Evolutionary conservation across 1,140 invertebrate genomes (phyloP).

Genomic region (Aleiodes sp.): DNA sequence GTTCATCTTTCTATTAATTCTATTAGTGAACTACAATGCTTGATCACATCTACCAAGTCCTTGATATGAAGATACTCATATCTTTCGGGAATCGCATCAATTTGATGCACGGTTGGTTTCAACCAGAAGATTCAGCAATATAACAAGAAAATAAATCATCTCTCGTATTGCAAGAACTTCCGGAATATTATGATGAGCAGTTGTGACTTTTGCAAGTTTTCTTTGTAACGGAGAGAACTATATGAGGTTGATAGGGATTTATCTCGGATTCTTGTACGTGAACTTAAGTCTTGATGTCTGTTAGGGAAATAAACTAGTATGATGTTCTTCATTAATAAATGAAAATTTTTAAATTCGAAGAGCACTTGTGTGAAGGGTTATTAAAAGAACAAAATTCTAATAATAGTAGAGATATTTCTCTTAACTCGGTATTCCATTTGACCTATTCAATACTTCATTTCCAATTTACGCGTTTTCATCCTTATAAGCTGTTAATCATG

Average conservation of each 20-base stretch:
- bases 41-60: neutral
- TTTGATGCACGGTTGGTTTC: neutral
- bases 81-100: neutral
- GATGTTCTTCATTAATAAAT: neutral
- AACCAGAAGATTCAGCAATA: neutral
- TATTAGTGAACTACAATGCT: neutral
- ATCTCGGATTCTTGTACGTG: neutral
- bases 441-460: too few relatives aligned
- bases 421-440: neutral
- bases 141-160: neutral
- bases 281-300: neutral
- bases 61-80: neutral
- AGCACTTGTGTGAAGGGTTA: slow-evolving; percentile 34
- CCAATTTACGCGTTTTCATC: too few relatives aligned
- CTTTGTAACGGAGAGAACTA: too few relatives aligned
- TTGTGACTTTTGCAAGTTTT: too few relatives aligned
- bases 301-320: neutral
- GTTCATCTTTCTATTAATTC: neutral
- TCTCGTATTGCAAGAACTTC: neutral
- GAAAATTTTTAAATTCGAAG: slow-evolving; percentile 19
- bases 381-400: neutral
- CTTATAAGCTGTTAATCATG: too few relatives aligned
- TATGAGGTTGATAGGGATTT: too few relatives aligned
- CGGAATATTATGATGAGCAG: neutral
- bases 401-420: neutral